Conservation (phyloP, 2,888 invertebrate genomes). For the Brenthis ino region DNA sequence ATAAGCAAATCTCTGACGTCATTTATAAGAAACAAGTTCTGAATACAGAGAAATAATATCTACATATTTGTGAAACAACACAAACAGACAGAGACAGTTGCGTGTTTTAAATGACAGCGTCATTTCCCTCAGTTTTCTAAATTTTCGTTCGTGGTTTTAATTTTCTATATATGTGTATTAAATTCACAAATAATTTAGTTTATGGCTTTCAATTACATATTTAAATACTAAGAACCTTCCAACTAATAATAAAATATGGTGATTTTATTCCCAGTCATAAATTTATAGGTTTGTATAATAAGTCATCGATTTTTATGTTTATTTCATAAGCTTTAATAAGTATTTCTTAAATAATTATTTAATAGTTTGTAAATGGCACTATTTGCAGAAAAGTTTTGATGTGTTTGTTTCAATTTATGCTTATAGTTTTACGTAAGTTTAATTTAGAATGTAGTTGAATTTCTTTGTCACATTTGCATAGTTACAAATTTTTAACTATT, state of each 20-base stretch:
- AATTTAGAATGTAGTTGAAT: not conserved
- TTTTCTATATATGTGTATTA: conserved; percentile 25
- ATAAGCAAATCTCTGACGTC: conserved; percentile 7
- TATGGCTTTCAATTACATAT: conserved; percentile 20
- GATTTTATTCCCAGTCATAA: conserved; percentile 52
- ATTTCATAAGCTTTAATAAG: conserved; percentile 4
- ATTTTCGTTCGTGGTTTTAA: conserved; percentile 28
- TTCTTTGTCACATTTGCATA: conserved; percentile 3
- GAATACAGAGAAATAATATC: not conserved
- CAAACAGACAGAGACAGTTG: conserved; percentile 16
- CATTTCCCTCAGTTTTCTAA: conserved; percentile 38
- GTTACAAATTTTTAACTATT: not conserved
- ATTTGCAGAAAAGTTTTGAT: not conserved
- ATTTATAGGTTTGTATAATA: conserved; percentile 54
- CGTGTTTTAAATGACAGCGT: conserved; percentile 34
- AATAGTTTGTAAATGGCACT: conserved; percentile 8
- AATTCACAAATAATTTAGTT: conserved; percentile 17
- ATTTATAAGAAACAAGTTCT: not conserved
- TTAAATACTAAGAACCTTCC: conserved; percentile 15
- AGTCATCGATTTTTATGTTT: conserved; percentile 53
- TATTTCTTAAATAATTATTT: not conserved
- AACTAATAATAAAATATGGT: conserved; percentile 45
- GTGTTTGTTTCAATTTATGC: not conserved
- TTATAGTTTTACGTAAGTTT: conserved; percentile 32
- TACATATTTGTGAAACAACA: too few relatives aligned